Base-by-base conservation (phyloP, 2,888 invertebrate species). In the Leuctra nigra region DNA sequence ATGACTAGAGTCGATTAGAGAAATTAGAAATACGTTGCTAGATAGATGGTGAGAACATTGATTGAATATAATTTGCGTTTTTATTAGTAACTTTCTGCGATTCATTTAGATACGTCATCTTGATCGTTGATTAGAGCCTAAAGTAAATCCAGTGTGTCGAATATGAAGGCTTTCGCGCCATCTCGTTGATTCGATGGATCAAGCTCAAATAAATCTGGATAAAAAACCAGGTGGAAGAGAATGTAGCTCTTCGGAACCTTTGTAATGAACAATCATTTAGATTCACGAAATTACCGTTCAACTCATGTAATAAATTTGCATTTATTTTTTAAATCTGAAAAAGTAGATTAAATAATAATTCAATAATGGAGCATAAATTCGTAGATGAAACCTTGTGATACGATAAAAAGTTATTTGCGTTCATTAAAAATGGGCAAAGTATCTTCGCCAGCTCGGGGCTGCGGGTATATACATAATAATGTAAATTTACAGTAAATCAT, bases 401-500 rank as follows among this genome's bases (percentile, higher is more conserved):
- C 50, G 18, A 50, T 35, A 33, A 33, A 50, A 35, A 33, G 50
- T 50, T 50, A 50, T 50, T 50, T 33, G 23, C 33, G 50, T 50
- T 50, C 50, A 33, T 50, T 50, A 50, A 35, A 50, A 50, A 33
- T 35, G 13, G 33, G 18, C 20, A 4, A 35, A 50, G 16, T 50
- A 33, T 50, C 35, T 35, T 33, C 16, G 33, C 50, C 18, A 29
- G 11, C 18, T 33, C 18, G n/a, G 14, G 20, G 35, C 35, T 22
- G 18, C 18, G n/a, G 44, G 39, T 16, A 39, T 39, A 39, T 16
- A 16, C 20, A 39, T 39, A 39, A 29, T 50, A 50, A 50, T 50
- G 50, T 22, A 50, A 50, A 50, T 50, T 33, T 50, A 50, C 50
- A 33, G 50, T 50, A 50, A 50, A 33, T 50, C 50, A 50, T 50